Evolutionary conservation across 2,797 vertebrate genomes (phyloP).

Genomic region (Crypturellus tataupa): DNA sequence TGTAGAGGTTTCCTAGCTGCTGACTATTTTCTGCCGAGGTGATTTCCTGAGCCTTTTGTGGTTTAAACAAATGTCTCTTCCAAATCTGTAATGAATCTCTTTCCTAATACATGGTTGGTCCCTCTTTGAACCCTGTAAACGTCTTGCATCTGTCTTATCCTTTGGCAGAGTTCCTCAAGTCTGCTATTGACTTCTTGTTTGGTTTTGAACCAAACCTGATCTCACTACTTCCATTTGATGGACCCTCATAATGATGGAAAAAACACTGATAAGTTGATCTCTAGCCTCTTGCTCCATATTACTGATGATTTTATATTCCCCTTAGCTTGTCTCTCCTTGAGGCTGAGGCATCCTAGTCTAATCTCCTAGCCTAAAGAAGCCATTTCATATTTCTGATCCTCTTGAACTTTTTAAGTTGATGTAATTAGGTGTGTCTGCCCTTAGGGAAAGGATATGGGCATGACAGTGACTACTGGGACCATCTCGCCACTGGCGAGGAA

Average conservation of each 20-base stretch:
- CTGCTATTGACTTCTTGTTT: not conserved
- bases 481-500: rapidly evolving
- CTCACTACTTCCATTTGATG: not conserved
- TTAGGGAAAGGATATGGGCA: not conserved
- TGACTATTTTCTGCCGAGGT: not conserved
- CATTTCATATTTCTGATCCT: not conserved
- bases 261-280: not conserved
- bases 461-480: not conserved
- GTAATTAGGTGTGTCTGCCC: rapidly evolving
- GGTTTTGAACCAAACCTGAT: not conserved
- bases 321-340: not conserved
- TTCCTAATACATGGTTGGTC: not conserved
- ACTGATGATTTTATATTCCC: not conserved
- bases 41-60: not conserved
- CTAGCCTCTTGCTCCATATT: not conserved
- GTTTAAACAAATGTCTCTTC: not conserved
- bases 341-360: not conserved
- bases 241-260: not conserved
- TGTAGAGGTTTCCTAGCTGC: not conserved
- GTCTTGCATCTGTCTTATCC: not conserved
- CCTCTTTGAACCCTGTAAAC: not conserved
- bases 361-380: not conserved
- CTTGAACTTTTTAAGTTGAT: not conserved
- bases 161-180: not conserved
- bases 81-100: not conserved